A percentile compares a stretch with the other conserved stretches of the same genome.
Evolutionary conservation across 2,797 vertebrate genomes (phyloP).

Genomic region (Fistularia commersonii): DNA sequence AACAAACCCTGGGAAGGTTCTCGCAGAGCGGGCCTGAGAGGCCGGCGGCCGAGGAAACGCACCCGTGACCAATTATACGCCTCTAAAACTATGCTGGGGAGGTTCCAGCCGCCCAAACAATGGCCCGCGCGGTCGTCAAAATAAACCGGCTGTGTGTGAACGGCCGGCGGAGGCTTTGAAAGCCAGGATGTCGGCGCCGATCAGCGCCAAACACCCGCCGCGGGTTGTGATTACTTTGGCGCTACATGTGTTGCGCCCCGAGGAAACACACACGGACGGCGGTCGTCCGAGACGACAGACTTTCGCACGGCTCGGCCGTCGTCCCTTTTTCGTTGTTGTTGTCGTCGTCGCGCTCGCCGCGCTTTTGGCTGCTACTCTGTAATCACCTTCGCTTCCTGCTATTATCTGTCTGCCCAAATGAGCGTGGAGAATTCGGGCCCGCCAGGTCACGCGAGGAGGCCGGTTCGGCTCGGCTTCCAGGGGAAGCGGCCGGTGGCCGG

Average conservation of each 20-base stretch:
- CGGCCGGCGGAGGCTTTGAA: conserved; percentile 42
- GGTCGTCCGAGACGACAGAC: conserved; percentile 21
- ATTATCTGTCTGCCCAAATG: conserved; percentile 65
- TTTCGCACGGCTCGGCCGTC: conserved; percentile 42
- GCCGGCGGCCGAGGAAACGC: conserved; percentile 46
- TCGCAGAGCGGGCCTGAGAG: conserved; percentile 36
- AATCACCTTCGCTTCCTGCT: conserved; percentile 65
- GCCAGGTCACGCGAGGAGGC: too few relatives aligned
- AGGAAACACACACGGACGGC: conserved; percentile 26
- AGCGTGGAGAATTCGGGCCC: conserved; percentile 46
- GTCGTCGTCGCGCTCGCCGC: too few relatives aligned
- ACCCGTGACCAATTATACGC: conserved; percentile 50
- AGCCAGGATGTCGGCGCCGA: conserved; percentile 44
- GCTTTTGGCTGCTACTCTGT: conserved; percentile 41
- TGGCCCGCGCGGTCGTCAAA: conserved; percentile 43
- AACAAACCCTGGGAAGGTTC: conserved; percentile 56
- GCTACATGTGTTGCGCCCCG: conserved; percentile 28
- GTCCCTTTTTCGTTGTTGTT: conserved; percentile 12
- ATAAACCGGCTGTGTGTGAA: conserved; percentile 50
- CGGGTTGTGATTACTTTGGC: conserved; percentile 36
- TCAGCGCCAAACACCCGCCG: conserved; percentile 24
- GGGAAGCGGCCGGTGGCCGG: conserved; percentile 16
- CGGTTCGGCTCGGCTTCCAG: too few relatives aligned
- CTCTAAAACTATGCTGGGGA: conserved; percentile 36
- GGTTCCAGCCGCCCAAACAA: conserved; percentile 30